A percentile compares a stretch with the other conserved stretches of the same genome.
Conservation (phyloP, 2,888 invertebrate genomes). For the Pimpla rufipes region DNA sequence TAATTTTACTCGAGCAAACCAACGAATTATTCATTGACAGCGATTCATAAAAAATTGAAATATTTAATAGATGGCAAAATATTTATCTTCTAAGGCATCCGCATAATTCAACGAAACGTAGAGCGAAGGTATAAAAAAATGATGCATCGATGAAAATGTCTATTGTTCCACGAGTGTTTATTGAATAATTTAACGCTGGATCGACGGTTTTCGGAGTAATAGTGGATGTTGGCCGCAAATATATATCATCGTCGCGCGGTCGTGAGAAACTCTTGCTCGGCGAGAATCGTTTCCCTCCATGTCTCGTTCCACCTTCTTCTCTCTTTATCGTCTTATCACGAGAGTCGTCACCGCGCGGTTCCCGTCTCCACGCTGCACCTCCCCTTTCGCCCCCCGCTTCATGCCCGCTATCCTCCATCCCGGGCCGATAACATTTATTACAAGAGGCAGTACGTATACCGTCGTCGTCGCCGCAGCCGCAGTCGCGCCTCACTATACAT, state of each 20-base stretch:
- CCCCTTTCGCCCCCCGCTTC: slow-evolving; percentile 16
- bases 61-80: too few relatives aligned
- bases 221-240: slow-evolving; percentile 7
- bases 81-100: too few relatives aligned
- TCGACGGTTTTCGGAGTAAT: not conserved
- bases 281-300: slow-evolving; percentile 63
- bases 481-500: slow-evolving; percentile 27
- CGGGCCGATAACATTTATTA: slow-evolving; percentile 66
- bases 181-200: not conserved
- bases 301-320: slow-evolving; percentile 67
- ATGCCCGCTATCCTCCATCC: slow-evolving; percentile 41
- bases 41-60: too few relatives aligned
- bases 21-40: too few relatives aligned
- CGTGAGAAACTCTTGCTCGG: slow-evolving; percentile 49
- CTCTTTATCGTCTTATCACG: slow-evolving; percentile 79
- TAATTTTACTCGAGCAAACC: too few relatives aligned
- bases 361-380: slow-evolving; percentile 42
- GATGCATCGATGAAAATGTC: not conserved
- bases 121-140: too few relatives aligned
- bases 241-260: slow-evolving; percentile 36
- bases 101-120: too few relatives aligned
- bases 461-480: not conserved
- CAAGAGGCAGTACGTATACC: slow-evolving; percentile 42
- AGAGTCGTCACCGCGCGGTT: slow-evolving; percentile 71
- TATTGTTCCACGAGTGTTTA: not conserved